Evolutionary conservation across 2,797 vertebrate genomes (phyloP).

Genomic region (Sylvia borin): DNA sequence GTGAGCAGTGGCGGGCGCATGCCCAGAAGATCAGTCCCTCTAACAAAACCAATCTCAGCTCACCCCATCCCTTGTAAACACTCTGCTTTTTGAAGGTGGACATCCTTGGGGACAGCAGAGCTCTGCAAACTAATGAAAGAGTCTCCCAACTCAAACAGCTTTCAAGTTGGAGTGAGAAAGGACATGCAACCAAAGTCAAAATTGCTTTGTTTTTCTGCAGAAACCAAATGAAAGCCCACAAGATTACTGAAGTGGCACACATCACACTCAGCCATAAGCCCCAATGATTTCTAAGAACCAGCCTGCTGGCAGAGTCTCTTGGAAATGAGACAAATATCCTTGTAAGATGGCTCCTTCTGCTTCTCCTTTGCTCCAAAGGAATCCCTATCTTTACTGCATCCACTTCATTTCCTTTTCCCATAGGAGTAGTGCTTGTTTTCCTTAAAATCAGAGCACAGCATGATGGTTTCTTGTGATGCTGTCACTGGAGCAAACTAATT

Average conservation of each 20-base stretch:
- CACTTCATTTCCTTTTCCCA: neutral
- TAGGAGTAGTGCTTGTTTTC: neutral
- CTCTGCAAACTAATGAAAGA: neutral
- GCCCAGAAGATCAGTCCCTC: neutral
- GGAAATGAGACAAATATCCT: neutral
- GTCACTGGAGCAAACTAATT: neutral
- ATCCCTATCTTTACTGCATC: neutral
- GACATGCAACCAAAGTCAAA: neutral
- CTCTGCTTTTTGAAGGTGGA: neutral
- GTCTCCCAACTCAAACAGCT: neutral
- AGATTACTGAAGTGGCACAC: neutral
- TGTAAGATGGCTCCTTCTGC: neutral
- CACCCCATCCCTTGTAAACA: neutral
- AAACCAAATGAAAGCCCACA: neutral
- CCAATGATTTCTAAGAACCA: neutral
- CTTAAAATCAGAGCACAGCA: neutral
- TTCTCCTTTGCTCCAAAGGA: neutral
- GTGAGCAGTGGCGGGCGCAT: neutral
- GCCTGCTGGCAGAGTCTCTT: neutral
- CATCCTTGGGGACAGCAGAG: neutral
- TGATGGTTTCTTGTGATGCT: neutral
- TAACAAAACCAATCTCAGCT: neutral
- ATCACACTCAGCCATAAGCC: neutral
- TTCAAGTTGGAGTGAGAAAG: neutral
- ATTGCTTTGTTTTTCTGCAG: slow-evolving; percentile 1